Evolutionary conservation across 2,113 vertebrate species (phyloP), one percentile per base, ranked within the genome.

Genomic region (Nanorana parkeri): DNA sequence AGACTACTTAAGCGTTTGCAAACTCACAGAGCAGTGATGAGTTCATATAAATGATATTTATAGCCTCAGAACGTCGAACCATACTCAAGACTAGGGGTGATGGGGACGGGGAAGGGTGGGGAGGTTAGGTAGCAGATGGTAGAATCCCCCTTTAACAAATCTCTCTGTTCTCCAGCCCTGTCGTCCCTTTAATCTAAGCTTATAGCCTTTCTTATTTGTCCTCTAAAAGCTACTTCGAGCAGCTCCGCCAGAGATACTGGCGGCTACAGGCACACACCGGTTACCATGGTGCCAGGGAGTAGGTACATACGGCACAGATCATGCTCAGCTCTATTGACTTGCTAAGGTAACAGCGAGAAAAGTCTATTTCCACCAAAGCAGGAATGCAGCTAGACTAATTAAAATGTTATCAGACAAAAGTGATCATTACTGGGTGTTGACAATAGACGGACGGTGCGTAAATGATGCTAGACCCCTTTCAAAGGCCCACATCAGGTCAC

Each of bases 251-350:
- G 72, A 21, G 15, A 61, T 75, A 29, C 29, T 75, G 55, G 72
- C 41, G 72, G 32, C 41, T 61, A 36, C 26, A 36, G 71, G 54
- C 71, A 74, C 55, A 74, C 55, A 17, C 72, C 21, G 55, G 72
- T 75, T 75, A 75, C 72, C 72, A 75, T 75, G 72, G 72, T 75
- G 72, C 72, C 71, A 61, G 29, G 55, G 55, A 61, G 72, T 75
- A 75, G 54, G 72, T 75, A 56, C 72, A 75, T 32, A 61, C 55
- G 56, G 55, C 55, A 61, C 55, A 61, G 29, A 60, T 75, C 56
- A 75, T 24, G 72, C 56, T 75, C 72, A 41, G 72, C 72, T 60
- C 28, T 23, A 75, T 61, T 60, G 72, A 75, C 56, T 75, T 41
- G 72, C 72, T 75, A 75, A 60, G 72, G 72, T 75, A 75, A 75